These are phyloP conservation scores for Microctonus brassicae DNA, from an alignment of 2,888 invertebrate species.

Conservation along the genomic window DNA sequence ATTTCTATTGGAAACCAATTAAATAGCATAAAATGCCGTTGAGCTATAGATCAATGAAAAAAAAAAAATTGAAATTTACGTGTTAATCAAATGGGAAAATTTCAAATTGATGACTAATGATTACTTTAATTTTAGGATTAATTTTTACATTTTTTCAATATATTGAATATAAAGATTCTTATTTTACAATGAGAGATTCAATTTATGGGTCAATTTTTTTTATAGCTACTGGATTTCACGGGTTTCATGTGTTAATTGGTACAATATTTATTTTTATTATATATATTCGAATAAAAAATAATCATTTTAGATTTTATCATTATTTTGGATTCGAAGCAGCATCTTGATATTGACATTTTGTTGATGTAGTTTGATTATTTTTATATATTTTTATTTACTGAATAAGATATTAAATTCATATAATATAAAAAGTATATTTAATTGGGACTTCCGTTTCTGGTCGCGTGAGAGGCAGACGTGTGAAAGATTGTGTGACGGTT, in stretches of 20 bases:
- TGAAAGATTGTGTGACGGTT: too few relatives aligned
- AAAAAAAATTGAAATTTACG: too few relatives aligned
- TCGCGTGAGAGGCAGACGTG: too few relatives aligned
- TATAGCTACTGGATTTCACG: conserved; percentile 83
- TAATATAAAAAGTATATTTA: conserved; percentile 79
- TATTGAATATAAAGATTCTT: conserved; percentile 78
- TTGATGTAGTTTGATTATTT: conserved; percentile 74
- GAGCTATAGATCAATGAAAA: too few relatives aligned
- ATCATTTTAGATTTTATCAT: conserved; percentile 45
- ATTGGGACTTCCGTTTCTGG: too few relatives aligned
- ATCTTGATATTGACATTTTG: conserved; percentile 80
- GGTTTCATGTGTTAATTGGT: conserved; percentile 74
- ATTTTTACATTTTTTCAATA: conserved; percentile 79
- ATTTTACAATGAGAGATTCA: conserved; percentile 74
- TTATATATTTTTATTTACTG: conserved; percentile 78
- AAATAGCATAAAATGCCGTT: too few relatives aligned
- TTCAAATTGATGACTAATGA: too few relatives aligned
- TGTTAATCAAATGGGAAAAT: too few relatives aligned
- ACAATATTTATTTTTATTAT: conserved; percentile 71
- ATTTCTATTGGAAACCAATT: too few relatives aligned
- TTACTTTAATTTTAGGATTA: conserved; percentile 75
- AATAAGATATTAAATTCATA: conserved; percentile 75
- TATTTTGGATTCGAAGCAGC: conserved; percentile 77
- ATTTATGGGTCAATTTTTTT: conserved; percentile 80
- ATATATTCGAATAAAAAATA: conserved; percentile 15